Base-by-base conservation (phyloP, 2,113 vertebrate genomes). In the Bujurquina vittata region DNA sequence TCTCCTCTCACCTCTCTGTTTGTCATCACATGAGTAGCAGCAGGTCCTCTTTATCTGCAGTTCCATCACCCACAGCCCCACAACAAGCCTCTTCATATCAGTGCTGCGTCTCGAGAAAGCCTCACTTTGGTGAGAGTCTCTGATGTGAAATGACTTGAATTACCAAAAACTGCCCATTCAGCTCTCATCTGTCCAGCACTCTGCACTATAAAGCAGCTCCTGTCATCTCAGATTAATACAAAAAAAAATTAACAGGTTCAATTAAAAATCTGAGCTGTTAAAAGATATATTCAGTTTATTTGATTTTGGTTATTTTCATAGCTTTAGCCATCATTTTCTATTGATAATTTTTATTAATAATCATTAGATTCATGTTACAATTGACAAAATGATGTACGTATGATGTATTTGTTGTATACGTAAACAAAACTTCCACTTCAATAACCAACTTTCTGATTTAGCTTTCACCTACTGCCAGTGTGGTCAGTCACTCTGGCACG, bases 141-240 rank as follows among this genome's bases (percentile, higher is more conserved):
- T 49, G 65, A 72, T 72, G 65, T 52, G 43, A 72, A 72, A 52
- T 72, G 49, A 72, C 43, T 72, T 72, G 43, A 31, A 72, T 72
- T 72, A 72, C 52, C 43, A 52, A 72, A 43, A 49, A 69, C 4
- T 49, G 65, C 65, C 23, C 10, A 15, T 69, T 69, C 65, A 69
- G 43, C 65, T 69, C 52, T 69, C 43, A 52, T 52, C 26, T 49
- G 63, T 49, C 40, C 26, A 49, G 18, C 63, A 67, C 40, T 67
- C 3, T 23, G 46, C 63, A 52, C 17, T 17, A 8, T 52, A 17
- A 69, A 72, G 52, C 43, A 72, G 65, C 65, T 72, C 10, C 43
- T 52, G 43, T 52, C 10, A 4, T 72, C 65, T 52, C 65, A 72
- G 65, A 52, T 43, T 72, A 72, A 31, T 7, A 33, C 33, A 7